These are phyloP conservation scores for Penaeus indicus DNA, from an alignment of 1,140 invertebrate species.

Conservation along the genomic window DNA sequence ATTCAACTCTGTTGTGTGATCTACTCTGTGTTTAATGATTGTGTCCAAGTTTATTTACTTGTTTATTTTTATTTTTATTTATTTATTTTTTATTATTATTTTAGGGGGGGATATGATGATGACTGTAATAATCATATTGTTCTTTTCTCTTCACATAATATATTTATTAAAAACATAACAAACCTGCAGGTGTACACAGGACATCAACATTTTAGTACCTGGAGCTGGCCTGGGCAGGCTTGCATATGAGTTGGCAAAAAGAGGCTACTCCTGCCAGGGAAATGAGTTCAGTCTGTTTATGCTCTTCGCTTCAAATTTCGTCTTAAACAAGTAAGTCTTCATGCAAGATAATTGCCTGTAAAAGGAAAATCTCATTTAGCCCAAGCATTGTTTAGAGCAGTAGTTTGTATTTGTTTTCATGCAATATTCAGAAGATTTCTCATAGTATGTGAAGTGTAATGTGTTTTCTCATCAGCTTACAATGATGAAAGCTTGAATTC, in stretches of 20 bases:
- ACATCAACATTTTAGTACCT: constrained; percentile 88
- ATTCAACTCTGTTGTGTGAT: background rate
- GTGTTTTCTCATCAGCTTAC: too few species aligned
- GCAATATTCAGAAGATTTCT: too few species aligned
- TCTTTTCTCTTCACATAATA: background rate
- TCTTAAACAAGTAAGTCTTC: constrained; percentile 84
- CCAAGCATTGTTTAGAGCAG: background rate
- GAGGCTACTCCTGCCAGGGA: constrained; percentile 93
- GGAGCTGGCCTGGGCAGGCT: constrained; percentile 94
- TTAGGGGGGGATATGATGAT: background rate
- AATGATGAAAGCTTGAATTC: too few species aligned
- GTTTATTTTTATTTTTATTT: too few species aligned
- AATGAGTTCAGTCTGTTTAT: constrained; percentile 99
- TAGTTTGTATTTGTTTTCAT: background rate
- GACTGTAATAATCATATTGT: background rate
- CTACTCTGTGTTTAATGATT: background rate
- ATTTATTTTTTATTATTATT: background rate
- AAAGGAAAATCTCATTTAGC: background rate
- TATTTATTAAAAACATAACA: background rate
- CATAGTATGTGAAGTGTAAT: too few species aligned
- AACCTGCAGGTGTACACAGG: constrained; percentile 62
- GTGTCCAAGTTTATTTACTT: background rate
- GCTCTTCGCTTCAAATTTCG: constrained; percentile 96
- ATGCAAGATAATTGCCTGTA: background rate
- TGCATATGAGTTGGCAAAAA: constrained; percentile 91